These are phyloP conservation scores for Smithornis capensis DNA, from an alignment of 2,113 vertebrate species.

Conservation along the genomic window DNA sequence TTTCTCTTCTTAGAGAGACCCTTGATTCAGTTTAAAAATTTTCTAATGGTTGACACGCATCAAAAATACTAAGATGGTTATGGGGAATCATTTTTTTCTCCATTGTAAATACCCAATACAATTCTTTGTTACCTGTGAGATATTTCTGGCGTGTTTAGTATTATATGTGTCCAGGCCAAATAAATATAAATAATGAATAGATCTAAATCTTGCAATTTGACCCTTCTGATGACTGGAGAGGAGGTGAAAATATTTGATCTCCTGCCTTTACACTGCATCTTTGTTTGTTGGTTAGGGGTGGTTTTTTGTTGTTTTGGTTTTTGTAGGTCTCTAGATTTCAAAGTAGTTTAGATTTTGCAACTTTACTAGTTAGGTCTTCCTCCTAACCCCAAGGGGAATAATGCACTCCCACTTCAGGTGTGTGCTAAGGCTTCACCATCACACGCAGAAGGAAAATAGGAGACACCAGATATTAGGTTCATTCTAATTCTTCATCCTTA, in stretches of 20 bases:
- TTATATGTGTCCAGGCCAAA: background rate
- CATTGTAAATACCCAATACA: background rate
- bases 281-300: background rate
- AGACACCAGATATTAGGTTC: background rate
- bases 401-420: background rate
- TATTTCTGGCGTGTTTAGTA: background rate
- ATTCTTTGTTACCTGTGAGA: background rate
- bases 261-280: background rate
- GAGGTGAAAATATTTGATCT: background rate
- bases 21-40: background rate
- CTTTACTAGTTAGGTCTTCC: background rate
- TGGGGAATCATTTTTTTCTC: background rate
- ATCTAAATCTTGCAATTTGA: background rate
- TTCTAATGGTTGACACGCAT: background rate
- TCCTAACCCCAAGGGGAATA: background rate
- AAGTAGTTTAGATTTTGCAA: background rate
- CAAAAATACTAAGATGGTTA: background rate
- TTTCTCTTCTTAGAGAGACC: background rate
- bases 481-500: background rate
- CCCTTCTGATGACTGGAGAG: background rate
- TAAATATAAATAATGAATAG: background rate
- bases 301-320: background rate
- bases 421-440: background rate
- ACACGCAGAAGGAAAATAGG: background rate
- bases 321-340: background rate